These are phyloP conservation scores for Psilanteris sp. DNA, from an alignment of 1,140 invertebrate genomes.

Conservation along the genomic window DNA sequence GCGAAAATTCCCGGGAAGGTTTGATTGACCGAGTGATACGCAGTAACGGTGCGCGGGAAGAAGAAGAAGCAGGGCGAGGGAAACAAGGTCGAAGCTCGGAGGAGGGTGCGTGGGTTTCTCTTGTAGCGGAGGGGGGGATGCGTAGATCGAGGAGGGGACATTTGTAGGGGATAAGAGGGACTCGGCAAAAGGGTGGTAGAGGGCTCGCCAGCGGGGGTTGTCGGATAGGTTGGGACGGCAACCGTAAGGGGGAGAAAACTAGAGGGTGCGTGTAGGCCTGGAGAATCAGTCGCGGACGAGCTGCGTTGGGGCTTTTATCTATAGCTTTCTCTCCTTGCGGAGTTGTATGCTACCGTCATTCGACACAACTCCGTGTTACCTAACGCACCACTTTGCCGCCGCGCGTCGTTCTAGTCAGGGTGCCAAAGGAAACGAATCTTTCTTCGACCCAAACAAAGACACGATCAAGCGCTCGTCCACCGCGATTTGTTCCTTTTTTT, in stretches of 20 bases:
- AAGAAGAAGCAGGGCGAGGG: conserved; percentile 46
- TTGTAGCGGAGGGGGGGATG: conserved; percentile 34
- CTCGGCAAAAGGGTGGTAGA: conserved; percentile 64
- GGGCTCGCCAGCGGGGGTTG: conserved; percentile 68
- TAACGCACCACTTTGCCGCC: conserved; percentile 23
- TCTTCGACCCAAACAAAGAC: background rate
- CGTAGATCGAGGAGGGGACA: conserved; percentile 63
- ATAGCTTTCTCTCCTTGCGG: conserved; percentile 67
- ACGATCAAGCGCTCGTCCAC: conserved; percentile 2
- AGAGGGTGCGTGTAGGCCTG: conserved; percentile 79
- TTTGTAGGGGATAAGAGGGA: conserved; percentile 66
- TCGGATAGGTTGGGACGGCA: conserved; percentile 70
- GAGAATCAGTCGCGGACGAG: conserved; percentile 80
- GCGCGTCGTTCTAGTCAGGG: conserved; percentile 26
- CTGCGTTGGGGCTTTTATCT: conserved; percentile 79
- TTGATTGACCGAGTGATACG: conserved; percentile 63
- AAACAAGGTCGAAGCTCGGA: conserved; percentile 63
- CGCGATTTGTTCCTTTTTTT: conserved; percentile 2
- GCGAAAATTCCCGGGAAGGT: conserved; percentile 45
- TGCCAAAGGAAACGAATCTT: background rate
- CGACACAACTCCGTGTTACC: conserved; percentile 39
- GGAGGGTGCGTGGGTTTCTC: conserved; percentile 68
- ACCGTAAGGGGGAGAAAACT: conserved; percentile 76
- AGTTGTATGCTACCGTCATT: conserved; percentile 41
- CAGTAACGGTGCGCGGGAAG: conserved; percentile 44